These are phyloP conservation scores for Apantesis nais DNA, from an alignment of 2,888 invertebrate genomes.

Conservation along the genomic window DNA sequence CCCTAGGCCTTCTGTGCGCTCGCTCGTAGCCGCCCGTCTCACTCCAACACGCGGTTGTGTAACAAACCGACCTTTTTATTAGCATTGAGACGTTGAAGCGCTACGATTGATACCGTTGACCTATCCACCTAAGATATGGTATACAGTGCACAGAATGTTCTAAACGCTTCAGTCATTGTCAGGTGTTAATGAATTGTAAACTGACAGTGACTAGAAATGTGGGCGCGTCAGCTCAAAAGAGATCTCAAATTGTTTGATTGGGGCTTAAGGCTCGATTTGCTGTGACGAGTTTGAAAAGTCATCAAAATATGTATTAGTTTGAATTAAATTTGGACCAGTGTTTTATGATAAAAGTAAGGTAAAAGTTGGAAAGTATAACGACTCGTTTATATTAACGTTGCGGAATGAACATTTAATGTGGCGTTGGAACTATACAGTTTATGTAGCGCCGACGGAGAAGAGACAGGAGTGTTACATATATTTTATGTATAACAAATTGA, in stretches of 20 bases:
- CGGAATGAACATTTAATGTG: conserved; percentile 46
- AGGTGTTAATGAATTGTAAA: conserved; percentile 37
- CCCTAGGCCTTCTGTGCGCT: neutral
- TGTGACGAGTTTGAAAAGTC: conserved; percentile 51
- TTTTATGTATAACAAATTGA: conserved; percentile 49
- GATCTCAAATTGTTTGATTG: conserved; percentile 60
- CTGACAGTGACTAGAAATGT: conserved; percentile 23
- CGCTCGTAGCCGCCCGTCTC: neutral
- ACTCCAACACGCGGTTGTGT: neutral
- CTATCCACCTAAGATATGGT: neutral
- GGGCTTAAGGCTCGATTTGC: conserved; percentile 61
- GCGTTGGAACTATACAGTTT: conserved; percentile 42
- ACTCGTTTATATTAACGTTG: conserved; percentile 38
- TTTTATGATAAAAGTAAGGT: conserved; percentile 40
- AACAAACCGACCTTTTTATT: neutral
- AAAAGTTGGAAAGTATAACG: conserved; percentile 44
- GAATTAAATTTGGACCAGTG: conserved; percentile 48
- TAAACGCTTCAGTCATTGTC: conserved; percentile 35
- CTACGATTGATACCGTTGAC: conserved; percentile 6
- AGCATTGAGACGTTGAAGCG: neutral
- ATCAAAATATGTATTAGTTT: conserved; percentile 44
- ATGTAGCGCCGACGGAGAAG: conserved; percentile 35
- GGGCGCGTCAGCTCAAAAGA: conserved; percentile 34
- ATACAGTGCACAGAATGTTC: conserved; percentile 27
- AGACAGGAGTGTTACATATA: conserved; percentile 41